Conservation (phyloP, 2,888 invertebrate species). For the Eilema caniola region DNA sequence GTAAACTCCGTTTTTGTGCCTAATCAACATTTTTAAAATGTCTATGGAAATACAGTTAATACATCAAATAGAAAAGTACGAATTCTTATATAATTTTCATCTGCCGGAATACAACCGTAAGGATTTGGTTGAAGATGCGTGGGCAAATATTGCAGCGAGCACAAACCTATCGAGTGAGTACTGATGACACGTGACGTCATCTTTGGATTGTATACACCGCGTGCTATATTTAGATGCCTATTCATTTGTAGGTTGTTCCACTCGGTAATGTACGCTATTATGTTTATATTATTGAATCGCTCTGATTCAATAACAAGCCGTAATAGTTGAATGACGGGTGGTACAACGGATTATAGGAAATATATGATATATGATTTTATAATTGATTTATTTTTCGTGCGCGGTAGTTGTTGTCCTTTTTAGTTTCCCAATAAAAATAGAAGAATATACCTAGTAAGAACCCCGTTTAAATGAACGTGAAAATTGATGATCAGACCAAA, state of each 20-base stretch:
- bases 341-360: not conserved
- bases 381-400: not conserved
- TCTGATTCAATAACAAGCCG: constrained; percentile 30
- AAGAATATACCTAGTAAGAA: too few relatives aligned
- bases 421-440: not conserved
- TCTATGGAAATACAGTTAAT: constrained; percentile 58
- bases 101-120: constrained; percentile 60
- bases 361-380: not conserved
- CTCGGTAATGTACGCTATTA: constrained; percentile 28
- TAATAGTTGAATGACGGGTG: not conserved
- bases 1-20: constrained; percentile 22
- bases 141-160: constrained; percentile 52
- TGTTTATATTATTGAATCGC: constrained; percentile 31
- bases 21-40: constrained; percentile 38
- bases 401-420: not conserved
- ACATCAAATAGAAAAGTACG: constrained; percentile 56
- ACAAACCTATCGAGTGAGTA: constrained; percentile 55
- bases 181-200: constrained; percentile 27
- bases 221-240: constrained; percentile 19
- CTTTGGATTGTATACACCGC: constrained; percentile 22
- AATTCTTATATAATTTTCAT: constrained; percentile 56
- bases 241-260: constrained; percentile 10
- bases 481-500: too few relatives aligned
- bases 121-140: constrained; percentile 58
- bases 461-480: too few relatives aligned